Evolutionary conservation across 2,888 invertebrate genomes (phyloP).

Genomic region (Corbicula japonica): DNA sequence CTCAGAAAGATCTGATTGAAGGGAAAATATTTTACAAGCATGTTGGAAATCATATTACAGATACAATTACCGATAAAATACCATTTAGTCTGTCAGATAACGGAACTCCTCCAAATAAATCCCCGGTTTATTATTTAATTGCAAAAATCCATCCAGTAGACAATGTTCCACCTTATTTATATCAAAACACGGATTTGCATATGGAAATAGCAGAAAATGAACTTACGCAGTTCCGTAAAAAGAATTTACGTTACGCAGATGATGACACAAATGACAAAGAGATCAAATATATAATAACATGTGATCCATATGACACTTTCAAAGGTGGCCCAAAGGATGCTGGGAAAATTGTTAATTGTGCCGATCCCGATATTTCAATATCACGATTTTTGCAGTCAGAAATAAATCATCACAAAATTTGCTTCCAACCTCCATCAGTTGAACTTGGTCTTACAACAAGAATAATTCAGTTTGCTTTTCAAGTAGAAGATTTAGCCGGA

Average conservation of each 20-base stretch:
- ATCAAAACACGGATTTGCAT: constrained; percentile 79
- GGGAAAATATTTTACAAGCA: constrained; percentile 85
- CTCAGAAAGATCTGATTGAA: constrained; percentile 84
- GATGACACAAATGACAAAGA: constrained; percentile 81
- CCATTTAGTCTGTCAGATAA: constrained; percentile 82
- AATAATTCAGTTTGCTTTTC: constrained; percentile 84
- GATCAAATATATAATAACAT: constrained; percentile 78
- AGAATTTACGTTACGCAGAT: constrained; percentile 82
- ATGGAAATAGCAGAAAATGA: constrained; percentile 84
- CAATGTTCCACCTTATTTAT: constrained; percentile 83
- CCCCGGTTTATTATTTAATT: constrained; percentile 78
- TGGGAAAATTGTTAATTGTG: constrained; percentile 82
- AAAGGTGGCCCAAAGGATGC: constrained; percentile 78
- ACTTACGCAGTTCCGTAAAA: constrained; percentile 79
- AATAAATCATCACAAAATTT: constrained; percentile 85
- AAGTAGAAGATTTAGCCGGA: constrained; percentile 83
- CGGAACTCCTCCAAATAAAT: constrained; percentile 84
- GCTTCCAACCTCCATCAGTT: constrained; percentile 83
- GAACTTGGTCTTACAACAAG: constrained; percentile 85
- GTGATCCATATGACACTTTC: constrained; percentile 83
- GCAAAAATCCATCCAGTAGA: constrained; percentile 85
- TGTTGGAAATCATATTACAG: constrained; percentile 77
- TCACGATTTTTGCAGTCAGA: constrained; percentile 84
- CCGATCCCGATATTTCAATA: constrained; percentile 75
- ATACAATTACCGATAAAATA: constrained; percentile 79